Percentiles rank a stretch among this genome's conserved stretches.
Conservation (phyloP, 1,140 invertebrate genomes). For the Amyelois transitella region DNA sequence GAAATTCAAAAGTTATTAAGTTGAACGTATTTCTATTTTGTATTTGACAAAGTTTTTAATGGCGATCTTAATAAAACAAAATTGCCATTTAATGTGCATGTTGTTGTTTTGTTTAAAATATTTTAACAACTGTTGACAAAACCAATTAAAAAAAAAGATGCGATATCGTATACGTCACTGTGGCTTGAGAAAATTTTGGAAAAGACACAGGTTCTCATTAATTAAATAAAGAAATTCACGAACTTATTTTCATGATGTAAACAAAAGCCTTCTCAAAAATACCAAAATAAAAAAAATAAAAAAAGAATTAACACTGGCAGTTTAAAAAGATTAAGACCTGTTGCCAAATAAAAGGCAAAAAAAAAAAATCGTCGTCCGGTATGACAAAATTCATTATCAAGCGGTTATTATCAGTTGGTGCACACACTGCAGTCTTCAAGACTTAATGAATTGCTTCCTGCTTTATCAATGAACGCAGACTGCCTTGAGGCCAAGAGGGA, state of each 20-base stretch:
- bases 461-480: slow-evolving; percentile 24
- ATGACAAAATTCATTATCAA: slow-evolving; percentile 3
- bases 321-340: not conserved
- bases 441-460: slow-evolving; percentile 34
- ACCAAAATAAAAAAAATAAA: not conserved
- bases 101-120: too few relatives aligned
- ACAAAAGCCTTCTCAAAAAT: not conserved
- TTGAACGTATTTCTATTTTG: not conserved
- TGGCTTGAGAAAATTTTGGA: too few relatives aligned
- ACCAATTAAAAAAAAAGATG: too few relatives aligned
- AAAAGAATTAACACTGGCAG: not conserved
- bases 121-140: too few relatives aligned
- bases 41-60: not conserved
- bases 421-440: not conserved
- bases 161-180: too few relatives aligned
- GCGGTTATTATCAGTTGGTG: not conserved
- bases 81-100: too few relatives aligned
- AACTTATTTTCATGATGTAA: too few relatives aligned
- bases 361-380: not conserved
- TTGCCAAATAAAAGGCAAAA: not conserved
- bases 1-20: not conserved
- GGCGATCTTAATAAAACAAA: not conserved
- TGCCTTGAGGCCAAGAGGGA: slow-evolving; percentile 1
- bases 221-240: too few relatives aligned
- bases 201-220: too few relatives aligned